These are phyloP conservation scores for Rhabdomys dilectus DNA, from an alignment of 2,113 vertebrate species.

Conservation along the genomic window DNA sequence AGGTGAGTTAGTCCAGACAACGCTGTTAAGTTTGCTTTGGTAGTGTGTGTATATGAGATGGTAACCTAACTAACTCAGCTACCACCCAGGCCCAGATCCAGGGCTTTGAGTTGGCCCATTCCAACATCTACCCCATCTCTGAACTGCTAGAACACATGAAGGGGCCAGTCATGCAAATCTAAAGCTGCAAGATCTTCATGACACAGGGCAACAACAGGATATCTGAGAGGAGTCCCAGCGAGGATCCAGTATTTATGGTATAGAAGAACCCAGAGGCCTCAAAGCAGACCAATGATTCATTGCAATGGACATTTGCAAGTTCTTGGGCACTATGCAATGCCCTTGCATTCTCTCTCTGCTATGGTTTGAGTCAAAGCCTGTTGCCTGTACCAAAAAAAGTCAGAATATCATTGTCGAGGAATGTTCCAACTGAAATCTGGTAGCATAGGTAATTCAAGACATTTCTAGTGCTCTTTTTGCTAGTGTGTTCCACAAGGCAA, in stretches of 20 bases:
- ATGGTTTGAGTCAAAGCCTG: not conserved
- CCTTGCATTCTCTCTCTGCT: not conserved
- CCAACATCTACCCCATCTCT: too few species aligned
- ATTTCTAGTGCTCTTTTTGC: not conserved
- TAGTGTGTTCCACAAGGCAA: not conserved
- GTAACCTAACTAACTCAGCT: too few species aligned
- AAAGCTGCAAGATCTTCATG: not conserved
- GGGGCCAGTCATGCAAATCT: too few species aligned
- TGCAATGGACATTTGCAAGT: not conserved
- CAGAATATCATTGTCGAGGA: not conserved
- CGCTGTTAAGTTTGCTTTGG: not conserved
- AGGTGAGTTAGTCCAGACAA: not conserved
- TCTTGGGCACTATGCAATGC: not conserved
- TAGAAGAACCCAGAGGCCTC: too few species aligned
- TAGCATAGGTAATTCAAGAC: slow-evolving; percentile 1
- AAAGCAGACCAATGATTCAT: not conserved
- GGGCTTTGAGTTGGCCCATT: too few species aligned
- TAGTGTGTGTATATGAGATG: too few species aligned
- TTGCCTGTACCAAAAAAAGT: not conserved
- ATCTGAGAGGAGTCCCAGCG: not conserved
- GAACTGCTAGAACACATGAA: too few species aligned
- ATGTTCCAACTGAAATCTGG: not conserved
- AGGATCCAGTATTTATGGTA: too few species aligned
- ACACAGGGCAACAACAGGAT: not conserved
- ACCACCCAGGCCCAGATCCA: too few species aligned